Percentiles rank a stretch among this genome's conserved stretches.
Conservation (phyloP, 2,797 vertebrate species). For the Chaetophractus vellerosus region DNA sequence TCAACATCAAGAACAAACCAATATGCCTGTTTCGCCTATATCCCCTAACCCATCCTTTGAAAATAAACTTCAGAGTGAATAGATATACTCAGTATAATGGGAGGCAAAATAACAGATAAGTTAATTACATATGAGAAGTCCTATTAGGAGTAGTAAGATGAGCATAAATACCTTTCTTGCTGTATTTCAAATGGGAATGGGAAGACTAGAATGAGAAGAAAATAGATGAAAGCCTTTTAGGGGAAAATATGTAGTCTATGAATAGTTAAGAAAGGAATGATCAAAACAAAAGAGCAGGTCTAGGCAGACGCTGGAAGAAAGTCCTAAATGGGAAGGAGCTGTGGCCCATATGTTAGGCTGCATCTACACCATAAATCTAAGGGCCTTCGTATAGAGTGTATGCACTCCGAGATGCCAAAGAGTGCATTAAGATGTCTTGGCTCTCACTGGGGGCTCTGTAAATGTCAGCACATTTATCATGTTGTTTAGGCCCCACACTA, state of each 20-base stretch:
- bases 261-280: constrained; percentile 38
- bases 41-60: background rate
- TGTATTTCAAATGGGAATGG: constrained; percentile 14
- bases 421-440: constrained; percentile 77
- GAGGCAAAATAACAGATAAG: background rate
- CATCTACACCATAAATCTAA: constrained; percentile 53
- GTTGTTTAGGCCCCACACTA: constrained; percentile 43
- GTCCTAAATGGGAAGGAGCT: background rate
- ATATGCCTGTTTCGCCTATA: background rate
- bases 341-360: background rate
- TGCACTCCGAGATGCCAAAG: constrained; percentile 67
- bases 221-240: background rate
- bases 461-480: constrained; percentile 76
- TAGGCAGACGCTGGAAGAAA: background rate
- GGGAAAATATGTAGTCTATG: background rate
- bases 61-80: constrained; percentile 19
- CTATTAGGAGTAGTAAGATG: background rate
- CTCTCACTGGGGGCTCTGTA: constrained; percentile 64
- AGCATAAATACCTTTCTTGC: background rate
- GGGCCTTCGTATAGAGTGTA: background rate
- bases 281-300: constrained; percentile 50
- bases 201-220: constrained; percentile 58
- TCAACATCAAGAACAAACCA: background rate
- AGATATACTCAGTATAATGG: background rate
- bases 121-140: background rate